phyloP scores from a whole-genome alignment of 2,797 vertebrate genomes.

The Eidolon dupreanum region DNA sequence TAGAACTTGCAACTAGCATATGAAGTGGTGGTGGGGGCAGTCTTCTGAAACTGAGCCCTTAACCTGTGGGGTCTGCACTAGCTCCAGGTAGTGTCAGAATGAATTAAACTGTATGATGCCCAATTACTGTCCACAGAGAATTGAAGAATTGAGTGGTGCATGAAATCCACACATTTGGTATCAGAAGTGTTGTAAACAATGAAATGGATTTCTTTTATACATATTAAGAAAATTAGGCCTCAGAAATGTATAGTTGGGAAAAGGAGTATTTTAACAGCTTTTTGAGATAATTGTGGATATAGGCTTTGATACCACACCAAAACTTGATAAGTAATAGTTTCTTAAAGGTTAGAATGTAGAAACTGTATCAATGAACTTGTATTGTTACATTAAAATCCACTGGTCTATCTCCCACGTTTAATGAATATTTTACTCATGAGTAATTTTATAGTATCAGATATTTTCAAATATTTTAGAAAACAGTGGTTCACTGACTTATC shows the following conservation, averaged over 20 bases:
- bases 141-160: not conserved
- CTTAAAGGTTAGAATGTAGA: not conserved
- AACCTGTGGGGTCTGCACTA: not conserved
- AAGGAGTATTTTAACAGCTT: slow-evolving; percentile 8
- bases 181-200: not conserved
- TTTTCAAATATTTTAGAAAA: not conserved
- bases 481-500: not conserved
- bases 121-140: not conserved
- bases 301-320: not conserved
- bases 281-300: not conserved
- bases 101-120: not conserved
- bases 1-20: not conserved
- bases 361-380: not conserved
- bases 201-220: not conserved
- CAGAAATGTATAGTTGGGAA: not conserved
- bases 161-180: not conserved
- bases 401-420: not conserved
- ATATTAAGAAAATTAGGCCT: slow-evolving; percentile 6
- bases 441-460: not conserved
- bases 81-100: not conserved
- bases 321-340: not conserved
- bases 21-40: not conserved
- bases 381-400: not conserved
- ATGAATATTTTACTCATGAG: not conserved
- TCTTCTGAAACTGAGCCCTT: not conserved